Base-by-base conservation (phyloP, 2,888 invertebrate genomes). In the Hipparchia sbordonii region DNA sequence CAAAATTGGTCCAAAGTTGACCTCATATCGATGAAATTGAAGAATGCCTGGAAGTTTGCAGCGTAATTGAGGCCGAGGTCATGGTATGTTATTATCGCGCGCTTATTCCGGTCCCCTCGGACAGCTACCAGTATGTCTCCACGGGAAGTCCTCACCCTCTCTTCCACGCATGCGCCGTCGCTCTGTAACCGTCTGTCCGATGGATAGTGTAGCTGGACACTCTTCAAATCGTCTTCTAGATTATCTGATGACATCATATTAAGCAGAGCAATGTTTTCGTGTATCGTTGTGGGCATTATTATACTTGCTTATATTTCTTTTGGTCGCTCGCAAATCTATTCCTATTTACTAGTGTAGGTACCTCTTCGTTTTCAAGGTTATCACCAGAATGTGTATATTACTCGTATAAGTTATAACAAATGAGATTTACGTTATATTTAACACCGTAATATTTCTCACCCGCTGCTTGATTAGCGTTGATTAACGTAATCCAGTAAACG, bases 31-130 rank as follows among this genome's bases (percentile, higher is more conserved):
- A 97, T 96, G 92, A 96, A 98, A 91, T 98, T 98, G 93, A 98
- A 98, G 94, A 98, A 98, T 65, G 98, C 97, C 94, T 98, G 98
- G 92, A 98, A 98, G 93, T 97, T 98, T 81, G 98, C 97, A 81
- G 97, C 96, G 95, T 97, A 98, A 92, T 99, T 99, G 82, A 99
- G 96, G 84, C 99, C 99, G 91, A 99, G 95, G 95, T 99, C 99
- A 93, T 99, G 99, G 94, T 98, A 99, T 79, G 99, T 99, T 85
- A 99, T 83, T 84, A 99, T 98, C 81, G 99, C 98, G 78, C 97
- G 98, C 92, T 98, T 98, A 82, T 95, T 95, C 81, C 97, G 95
- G 90, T 98, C 97, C 77, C 99, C 99, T 89, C 98, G 98, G 81
- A 99, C 97, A 75, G 98, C 98, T 73, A 99, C 98, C 83, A 98